phyloP scores from a whole-genome alignment of 2,888 invertebrate genomes.

The Cerceris rybyensis region DNA sequence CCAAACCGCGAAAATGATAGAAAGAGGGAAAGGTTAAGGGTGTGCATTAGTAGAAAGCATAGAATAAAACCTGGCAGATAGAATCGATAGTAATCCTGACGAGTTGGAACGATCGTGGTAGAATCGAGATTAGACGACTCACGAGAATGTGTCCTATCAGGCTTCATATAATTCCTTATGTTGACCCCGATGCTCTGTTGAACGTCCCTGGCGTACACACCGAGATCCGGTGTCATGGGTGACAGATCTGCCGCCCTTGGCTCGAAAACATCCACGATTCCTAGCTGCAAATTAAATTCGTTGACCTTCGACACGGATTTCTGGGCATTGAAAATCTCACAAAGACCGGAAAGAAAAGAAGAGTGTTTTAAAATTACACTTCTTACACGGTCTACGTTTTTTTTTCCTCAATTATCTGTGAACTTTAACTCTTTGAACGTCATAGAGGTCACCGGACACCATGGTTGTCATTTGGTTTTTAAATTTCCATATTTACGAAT shows the following conservation, averaged over 20 bases:
- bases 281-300: constrained; percentile 84
- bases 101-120: constrained; percentile 58
- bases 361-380: too few relatives aligned
- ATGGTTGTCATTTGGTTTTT: too few relatives aligned
- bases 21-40: constrained; percentile 15
- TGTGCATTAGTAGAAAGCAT: constrained; percentile 46
- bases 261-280: constrained; percentile 90
- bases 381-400: too few relatives aligned
- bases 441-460: too few relatives aligned
- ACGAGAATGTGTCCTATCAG: constrained; percentile 80
- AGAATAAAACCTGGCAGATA: constrained; percentile 64
- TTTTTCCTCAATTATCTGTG: too few relatives aligned
- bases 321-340: too few relatives aligned
- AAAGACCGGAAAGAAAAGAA: too few relatives aligned
- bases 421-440: too few relatives aligned
- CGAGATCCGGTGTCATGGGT: constrained; percentile 90
- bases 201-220: constrained; percentile 91
- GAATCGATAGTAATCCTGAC: constrained; percentile 72
- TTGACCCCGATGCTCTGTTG: constrained; percentile 93
- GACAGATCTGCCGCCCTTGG: constrained; percentile 90
- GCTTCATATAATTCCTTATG: constrained; percentile 89
- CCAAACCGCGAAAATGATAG: background rate
- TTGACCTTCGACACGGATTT: too few relatives aligned
- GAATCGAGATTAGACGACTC: constrained; percentile 65
- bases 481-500: too few relatives aligned